Conservation (phyloP, 1,140 invertebrate genomes). For the Sminthurinus signatus region DNA sequence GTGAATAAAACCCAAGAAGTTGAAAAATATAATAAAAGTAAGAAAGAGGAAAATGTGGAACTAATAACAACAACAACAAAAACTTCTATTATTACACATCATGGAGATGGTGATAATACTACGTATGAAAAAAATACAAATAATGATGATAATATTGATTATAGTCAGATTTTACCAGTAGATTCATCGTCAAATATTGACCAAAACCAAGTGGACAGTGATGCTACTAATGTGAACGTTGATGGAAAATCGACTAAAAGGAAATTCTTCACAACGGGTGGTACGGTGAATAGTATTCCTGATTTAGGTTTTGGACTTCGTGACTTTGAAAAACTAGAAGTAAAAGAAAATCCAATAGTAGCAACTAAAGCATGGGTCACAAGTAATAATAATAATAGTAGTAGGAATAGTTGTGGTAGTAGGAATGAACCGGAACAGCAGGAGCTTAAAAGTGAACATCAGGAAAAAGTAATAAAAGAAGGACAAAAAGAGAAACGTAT, state of each 20-base stretch:
- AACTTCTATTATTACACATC: too few species aligned
- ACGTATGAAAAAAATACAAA: not conserved
- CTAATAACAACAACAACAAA: too few species aligned
- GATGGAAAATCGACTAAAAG: not conserved
- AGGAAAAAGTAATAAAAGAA: too few species aligned
- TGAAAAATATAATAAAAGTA: too few species aligned
- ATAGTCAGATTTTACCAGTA: too few species aligned
- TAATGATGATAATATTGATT: not conserved
- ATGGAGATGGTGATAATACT: too few species aligned
- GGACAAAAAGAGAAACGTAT: not conserved
- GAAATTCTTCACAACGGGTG: constrained; percentile 7
- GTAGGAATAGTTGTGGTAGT: not conserved
- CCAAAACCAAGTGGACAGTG: too few species aligned
- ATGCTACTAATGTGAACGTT: not conserved
- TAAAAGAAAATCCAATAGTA: not conserved
- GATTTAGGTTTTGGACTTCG: constrained; percentile 46
- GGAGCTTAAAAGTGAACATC: not conserved
- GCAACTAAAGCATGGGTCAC: not conserved
- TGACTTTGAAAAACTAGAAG: constrained; percentile 29
- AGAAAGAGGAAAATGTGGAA: too few species aligned
- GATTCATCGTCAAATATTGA: too few species aligned
- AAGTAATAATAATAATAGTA: not conserved
- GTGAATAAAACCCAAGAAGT: too few species aligned
- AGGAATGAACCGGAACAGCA: not conserved
- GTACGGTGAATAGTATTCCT: constrained; percentile 42